phyloP scores from a whole-genome alignment of 2,797 vertebrate genomes.

The Chaunax sp. region DNA sequence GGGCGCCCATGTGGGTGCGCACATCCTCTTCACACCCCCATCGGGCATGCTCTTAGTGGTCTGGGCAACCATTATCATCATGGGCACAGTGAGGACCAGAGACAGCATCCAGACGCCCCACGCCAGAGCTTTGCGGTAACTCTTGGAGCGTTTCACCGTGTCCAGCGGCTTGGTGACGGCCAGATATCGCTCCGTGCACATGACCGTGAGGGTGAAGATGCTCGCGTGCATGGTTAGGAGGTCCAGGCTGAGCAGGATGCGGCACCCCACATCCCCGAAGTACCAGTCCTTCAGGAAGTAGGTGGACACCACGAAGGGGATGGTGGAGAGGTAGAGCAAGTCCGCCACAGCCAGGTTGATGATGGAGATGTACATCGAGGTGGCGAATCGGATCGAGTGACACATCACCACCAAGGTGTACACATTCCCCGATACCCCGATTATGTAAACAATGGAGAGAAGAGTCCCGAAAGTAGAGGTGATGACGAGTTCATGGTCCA shows the following conservation, averaged over 20 bases:
- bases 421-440: conserved; percentile 90
- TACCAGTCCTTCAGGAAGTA: conserved; percentile 95
- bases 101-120: conserved; percentile 90
- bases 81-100: conserved; percentile 88
- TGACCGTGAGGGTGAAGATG: conserved; percentile 93
- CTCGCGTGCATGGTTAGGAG: conserved; percentile 96
- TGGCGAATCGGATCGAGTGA: conserved; percentile 89
- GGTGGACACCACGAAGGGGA: conserved; percentile 93
- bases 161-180: conserved; percentile 91
- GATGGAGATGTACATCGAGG: conserved; percentile 93
- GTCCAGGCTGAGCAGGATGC: conserved; percentile 91
- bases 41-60: conserved; percentile 77
- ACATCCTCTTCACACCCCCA: conserved; percentile 88
- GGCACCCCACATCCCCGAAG: conserved; percentile 92
- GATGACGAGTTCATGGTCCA: conserved; percentile 84
- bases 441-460: conserved; percentile 88
- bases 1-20: conserved; percentile 89
- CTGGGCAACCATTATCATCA: conserved; percentile 91
- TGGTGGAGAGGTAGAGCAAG: conserved; percentile 93
- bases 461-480: conserved; percentile 90
- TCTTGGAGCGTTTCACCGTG: conserved; percentile 85
- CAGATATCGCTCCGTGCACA: conserved; percentile 93
- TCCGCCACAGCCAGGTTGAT: conserved; percentile 93
- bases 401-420: conserved; percentile 93
- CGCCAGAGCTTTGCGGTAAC: conserved; percentile 86